phyloP scores from a whole-genome alignment of 2,888 invertebrate genomes.

The Hermodice carunculata region DNA sequence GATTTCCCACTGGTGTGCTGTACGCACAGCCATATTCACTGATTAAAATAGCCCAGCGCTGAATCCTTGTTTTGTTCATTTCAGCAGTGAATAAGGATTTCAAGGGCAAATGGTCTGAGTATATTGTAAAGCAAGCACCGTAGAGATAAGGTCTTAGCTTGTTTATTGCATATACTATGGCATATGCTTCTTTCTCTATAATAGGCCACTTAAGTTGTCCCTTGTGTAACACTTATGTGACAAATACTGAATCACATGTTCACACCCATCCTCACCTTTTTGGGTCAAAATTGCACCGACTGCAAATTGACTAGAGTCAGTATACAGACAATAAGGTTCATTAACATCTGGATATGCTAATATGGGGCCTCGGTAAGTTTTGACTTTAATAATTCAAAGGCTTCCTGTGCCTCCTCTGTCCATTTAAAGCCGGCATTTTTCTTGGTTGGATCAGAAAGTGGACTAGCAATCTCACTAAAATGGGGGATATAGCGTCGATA shows the following conservation, averaged over 20 bases:
- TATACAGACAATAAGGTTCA: slow-evolving; percentile 9
- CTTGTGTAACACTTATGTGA: neutral
- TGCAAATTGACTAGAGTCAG: slow-evolving; percentile 2
- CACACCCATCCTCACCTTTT: neutral
- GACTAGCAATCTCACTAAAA: slow-evolving; percentile 14
- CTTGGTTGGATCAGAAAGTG: slow-evolving; percentile 5
- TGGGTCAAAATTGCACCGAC: slow-evolving; percentile 3
- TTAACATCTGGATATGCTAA: neutral
- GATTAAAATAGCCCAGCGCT: slow-evolving; percentile 12
- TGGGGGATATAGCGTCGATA: slow-evolving; percentile 18
- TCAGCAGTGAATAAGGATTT: slow-evolving; percentile 1
- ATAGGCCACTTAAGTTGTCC: neutral
- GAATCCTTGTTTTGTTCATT: slow-evolving; percentile 11
- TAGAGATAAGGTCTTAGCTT: slow-evolving; percentile 15
- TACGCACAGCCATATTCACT: slow-evolving; percentile 21
- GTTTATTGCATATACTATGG: neutral
- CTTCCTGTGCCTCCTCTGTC: neutral
- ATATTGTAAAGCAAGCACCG: neutral
- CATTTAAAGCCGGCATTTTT: neutral
- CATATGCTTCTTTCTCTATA: slow-evolving; percentile 18
- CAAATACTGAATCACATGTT: slow-evolving; percentile 4
- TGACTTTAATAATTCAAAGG: slow-evolving; percentile 1
- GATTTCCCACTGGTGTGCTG: too few species aligned
- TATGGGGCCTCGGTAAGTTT: neutral
- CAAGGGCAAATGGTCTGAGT: slow-evolving; percentile 19